Base-by-base conservation (phyloP, 1,140 invertebrate genomes). In the Anastatus disparis region DNA sequence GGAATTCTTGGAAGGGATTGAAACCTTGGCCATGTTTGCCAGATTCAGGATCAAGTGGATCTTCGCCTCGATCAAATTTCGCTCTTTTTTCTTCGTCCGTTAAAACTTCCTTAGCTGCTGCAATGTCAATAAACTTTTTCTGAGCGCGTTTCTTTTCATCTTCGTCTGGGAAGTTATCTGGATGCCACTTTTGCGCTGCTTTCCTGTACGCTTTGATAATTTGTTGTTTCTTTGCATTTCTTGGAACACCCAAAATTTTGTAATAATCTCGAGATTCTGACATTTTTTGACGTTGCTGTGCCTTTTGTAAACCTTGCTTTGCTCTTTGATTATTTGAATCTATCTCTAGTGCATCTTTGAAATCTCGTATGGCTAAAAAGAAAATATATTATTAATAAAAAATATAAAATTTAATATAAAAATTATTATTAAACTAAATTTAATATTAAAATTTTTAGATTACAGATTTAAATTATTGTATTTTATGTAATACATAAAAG, bases 111-210 rank as follows among this genome's bases (percentile, higher is more conserved):
- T 99, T 99, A 20, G 98, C 98, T 46, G 97, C 95, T 13, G 98
- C 98, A 78, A 99, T 97, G 82, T 99, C 97, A 71, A 99, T 99
- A 79, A 99, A 99, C 85, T 94, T 98, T 82, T 98, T 98, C 83
- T 99, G 94, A 0, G 98, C 98, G 31, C 92, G 88, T 81, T 97
- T 96, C 86, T 99, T 99, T 76, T 96, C 94, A 59, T 96, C 93
- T 7, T 91, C 93, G 70, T 91, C 89, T 74, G 93, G 91, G 82
- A 93, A 99, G 86, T 97, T 97, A 85, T 99, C 98, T 0, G 98
- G 98, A 89, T 99, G 98, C 97, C 97, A 99, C 84, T 98, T 95
- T 84, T 97, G 95, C 15, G 98, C 98, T 61, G 96, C 90, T 89
- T 98, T 99, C 73, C 97, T 90, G 85, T 99, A 99, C 7, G 97